Evolutionary conservation across 2,797 vertebrate species (phyloP).

Genomic region (Crenuchus spilurus): DNA sequence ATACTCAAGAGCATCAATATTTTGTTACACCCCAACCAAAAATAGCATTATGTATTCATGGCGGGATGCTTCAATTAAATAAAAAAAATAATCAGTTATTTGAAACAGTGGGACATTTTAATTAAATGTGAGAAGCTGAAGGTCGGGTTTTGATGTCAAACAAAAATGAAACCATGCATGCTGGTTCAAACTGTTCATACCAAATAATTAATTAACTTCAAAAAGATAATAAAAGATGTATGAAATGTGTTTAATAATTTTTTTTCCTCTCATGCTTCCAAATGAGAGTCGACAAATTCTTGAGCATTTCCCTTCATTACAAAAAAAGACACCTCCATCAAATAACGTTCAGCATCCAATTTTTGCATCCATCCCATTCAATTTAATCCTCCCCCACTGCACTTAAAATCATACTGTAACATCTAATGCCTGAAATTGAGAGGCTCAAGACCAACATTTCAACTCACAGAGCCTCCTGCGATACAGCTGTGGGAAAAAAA

Average conservation of each 20-base stretch:
- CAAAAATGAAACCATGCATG: not conserved
- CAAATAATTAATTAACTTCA: not conserved
- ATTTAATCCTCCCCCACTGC: not conserved
- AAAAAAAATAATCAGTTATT: too few species aligned
- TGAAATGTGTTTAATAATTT: not conserved
- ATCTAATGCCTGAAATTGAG: conserved; percentile 6
- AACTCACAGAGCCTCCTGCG: not conserved
- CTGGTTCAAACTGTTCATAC: too few species aligned
- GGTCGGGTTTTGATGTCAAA: not conserved
- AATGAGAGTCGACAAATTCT: not conserved
- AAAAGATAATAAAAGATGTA: not conserved
- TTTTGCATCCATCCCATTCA: not conserved
- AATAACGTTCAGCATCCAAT: not conserved
- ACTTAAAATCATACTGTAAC: not conserved
- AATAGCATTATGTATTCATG: too few species aligned
- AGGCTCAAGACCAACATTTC: not conserved
- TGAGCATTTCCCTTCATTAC: not conserved
- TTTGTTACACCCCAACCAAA: too few species aligned
- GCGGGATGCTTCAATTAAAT: too few species aligned
- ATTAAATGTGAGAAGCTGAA: too few species aligned
- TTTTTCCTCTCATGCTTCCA: not conserved
- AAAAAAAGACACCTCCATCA: conserved; percentile 10
- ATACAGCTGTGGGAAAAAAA: not conserved
- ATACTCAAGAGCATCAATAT: too few species aligned
- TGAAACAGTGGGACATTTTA: not conserved